phyloP scores from a whole-genome alignment of 2,797 vertebrate genomes.

The Holocentrus rufus region DNA sequence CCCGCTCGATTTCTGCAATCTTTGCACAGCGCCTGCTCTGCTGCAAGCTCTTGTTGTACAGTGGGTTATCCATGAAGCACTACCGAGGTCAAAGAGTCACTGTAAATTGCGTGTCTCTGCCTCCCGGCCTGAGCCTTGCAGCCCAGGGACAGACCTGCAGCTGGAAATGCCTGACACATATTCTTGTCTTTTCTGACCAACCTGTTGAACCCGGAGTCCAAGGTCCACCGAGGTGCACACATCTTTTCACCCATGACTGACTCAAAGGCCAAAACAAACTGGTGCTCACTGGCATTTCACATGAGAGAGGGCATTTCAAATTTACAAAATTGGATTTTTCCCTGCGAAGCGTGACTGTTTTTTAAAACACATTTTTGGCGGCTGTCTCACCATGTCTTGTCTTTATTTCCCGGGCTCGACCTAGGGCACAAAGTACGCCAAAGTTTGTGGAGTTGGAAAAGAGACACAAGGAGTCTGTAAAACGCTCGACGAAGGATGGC shows the following conservation, averaged over 20 bases:
- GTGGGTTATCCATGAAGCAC: conserved; percentile 59
- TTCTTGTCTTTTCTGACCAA: conserved; percentile 56
- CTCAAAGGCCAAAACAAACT: conserved; percentile 70
- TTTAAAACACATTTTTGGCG: conserved; percentile 30
- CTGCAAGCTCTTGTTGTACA: conserved; percentile 50
- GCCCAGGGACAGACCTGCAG: conserved; percentile 49
- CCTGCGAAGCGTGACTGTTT: conserved; percentile 27
- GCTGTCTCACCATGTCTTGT: conserved; percentile 1
- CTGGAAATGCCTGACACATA: conserved; percentile 59
- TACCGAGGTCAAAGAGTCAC: conserved; percentile 71
- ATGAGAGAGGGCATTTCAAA: conserved; percentile 57
- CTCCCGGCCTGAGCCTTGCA: conserved; percentile 27
- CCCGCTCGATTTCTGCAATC: conserved; percentile 42
- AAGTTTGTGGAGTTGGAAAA: conserved; percentile 58
- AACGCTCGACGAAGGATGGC: conserved; percentile 54
- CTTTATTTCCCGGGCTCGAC: conserved; percentile 22
- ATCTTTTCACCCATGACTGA: conserved; percentile 69
- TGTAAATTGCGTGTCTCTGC: conserved; percentile 49
- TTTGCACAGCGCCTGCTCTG: conserved; percentile 12
- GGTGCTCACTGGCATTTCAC: conserved; percentile 68
- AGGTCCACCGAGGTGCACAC: conserved; percentile 35
- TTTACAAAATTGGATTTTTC: conserved; percentile 38
- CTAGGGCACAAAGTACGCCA: conserved; percentile 32
- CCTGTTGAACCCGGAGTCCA: conserved; percentile 39
- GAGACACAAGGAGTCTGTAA: conserved; percentile 63